Conservation (phyloP, 2,888 invertebrate species). For the Papilio gigon region DNA sequence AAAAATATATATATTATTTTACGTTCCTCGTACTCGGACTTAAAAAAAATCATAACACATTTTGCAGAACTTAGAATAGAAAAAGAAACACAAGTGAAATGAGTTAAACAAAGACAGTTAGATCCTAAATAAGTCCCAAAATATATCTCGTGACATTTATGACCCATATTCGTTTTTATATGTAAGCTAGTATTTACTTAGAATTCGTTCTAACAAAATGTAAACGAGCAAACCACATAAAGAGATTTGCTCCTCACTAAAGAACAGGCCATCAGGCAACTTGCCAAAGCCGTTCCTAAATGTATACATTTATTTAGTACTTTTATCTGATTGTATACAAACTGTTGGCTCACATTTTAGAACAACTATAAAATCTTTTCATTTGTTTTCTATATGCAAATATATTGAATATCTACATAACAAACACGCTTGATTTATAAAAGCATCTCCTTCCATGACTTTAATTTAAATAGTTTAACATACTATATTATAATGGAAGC, state of each 20-base stretch:
- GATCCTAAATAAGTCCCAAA: too few relatives aligned
- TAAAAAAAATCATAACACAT: too few relatives aligned
- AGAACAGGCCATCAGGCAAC: conserved; percentile 26
- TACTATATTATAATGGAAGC: background rate
- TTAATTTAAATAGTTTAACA: background rate
- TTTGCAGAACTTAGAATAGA: too few relatives aligned
- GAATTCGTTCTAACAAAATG: conserved; percentile 6
- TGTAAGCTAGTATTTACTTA: background rate
- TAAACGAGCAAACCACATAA: conserved; percentile 16
- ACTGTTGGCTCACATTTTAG: background rate
- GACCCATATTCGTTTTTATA: too few relatives aligned
- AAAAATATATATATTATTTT: too few relatives aligned
- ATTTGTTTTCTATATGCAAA: background rate
- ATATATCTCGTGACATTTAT: background rate
- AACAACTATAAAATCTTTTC: background rate
- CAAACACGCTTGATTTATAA: background rate
- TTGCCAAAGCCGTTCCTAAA: conserved; percentile 29
- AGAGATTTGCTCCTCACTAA: conserved; percentile 28
- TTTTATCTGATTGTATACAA: conserved; percentile 7
- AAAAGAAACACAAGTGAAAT: too few relatives aligned
- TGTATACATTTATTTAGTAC: conserved; percentile 11
- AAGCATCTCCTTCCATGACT: background rate
- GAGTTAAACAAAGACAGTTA: too few relatives aligned
- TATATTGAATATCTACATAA: background rate
- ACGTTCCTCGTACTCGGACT: too few relatives aligned